These are phyloP conservation scores for Petromus typicus DNA, from an alignment of 2,113 vertebrate genomes.

Conservation along the genomic window DNA sequence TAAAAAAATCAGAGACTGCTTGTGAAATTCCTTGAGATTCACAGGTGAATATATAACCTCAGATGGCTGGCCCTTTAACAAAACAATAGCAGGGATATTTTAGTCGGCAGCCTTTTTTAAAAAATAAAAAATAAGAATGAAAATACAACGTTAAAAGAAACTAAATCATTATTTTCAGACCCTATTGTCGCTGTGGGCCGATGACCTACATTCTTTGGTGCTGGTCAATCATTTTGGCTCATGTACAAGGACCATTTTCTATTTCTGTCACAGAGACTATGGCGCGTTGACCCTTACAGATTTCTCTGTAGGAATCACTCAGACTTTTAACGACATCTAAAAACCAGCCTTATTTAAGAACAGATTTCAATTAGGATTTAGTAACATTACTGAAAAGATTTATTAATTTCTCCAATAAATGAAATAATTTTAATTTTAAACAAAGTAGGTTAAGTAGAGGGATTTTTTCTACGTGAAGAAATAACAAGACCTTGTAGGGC, in stretches of 20 bases:
- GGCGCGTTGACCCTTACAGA: background rate
- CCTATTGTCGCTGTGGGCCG: background rate
- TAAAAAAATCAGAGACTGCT: background rate
- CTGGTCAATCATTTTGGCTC: background rate
- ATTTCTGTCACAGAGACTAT: background rate
- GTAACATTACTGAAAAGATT: conserved; percentile 44
- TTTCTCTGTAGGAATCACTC: conserved; percentile 41
- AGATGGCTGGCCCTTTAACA: background rate
- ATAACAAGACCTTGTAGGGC: conserved; percentile 61
- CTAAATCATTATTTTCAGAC: conserved; percentile 14
- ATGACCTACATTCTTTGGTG: background rate
- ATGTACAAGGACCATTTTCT: background rate
- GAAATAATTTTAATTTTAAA: conserved; percentile 66
- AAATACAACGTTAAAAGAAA: conserved; percentile 27
- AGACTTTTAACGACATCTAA: conserved; percentile 51
- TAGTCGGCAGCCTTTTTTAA: background rate
- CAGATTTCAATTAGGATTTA: conserved; percentile 51
- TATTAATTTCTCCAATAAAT: conserved; percentile 66
- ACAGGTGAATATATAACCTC: background rate
- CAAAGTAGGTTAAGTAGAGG: conserved; percentile 50
- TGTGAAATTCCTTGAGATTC: background rate
- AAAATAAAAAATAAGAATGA: background rate
- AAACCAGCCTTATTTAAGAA: conserved; percentile 47
- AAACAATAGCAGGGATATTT: conserved; percentile 36
- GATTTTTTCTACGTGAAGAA: conserved; percentile 56